These are phyloP conservation scores for Plecotus auritus DNA, from an alignment of 2,113 vertebrate species.

Conservation along the genomic window DNA sequence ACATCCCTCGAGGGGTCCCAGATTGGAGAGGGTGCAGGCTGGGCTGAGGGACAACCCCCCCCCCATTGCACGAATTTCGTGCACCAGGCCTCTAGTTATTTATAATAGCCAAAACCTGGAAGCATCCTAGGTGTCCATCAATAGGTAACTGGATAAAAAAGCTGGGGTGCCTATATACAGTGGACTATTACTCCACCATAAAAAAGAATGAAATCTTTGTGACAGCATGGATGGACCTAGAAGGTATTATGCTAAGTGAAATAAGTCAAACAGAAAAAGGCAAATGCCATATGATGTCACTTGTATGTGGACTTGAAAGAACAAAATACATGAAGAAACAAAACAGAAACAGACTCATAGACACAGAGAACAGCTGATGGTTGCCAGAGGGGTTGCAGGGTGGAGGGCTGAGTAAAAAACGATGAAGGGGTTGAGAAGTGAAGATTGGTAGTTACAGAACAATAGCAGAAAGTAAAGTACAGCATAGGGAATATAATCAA, in stretches of 20 bases:
- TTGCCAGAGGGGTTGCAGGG: neutral
- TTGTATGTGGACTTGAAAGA: neutral
- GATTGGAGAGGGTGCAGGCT: too few relatives aligned
- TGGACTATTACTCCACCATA: neutral
- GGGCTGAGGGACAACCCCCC: too few relatives aligned
- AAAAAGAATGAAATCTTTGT: neutral
- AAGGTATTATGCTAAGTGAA: neutral
- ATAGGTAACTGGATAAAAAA: neutral
- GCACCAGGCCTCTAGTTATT: too few relatives aligned
- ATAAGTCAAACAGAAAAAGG: neutral
- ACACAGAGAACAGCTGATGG: neutral
- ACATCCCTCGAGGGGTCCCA: too few relatives aligned
- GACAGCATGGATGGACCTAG: neutral
- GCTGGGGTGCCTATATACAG: neutral
- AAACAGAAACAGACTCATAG: neutral
- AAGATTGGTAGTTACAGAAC: neutral
- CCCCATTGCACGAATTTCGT: too few relatives aligned
- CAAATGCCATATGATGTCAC: neutral
- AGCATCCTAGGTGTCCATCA: neutral
- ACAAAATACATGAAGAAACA: neutral
- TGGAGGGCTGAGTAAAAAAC: neutral
- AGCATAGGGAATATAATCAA: neutral
- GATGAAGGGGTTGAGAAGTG: neutral
- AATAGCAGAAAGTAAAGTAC: neutral
- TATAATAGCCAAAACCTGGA: neutral